phyloP scores from a whole-genome alignment of 2,797 vertebrate species.

The Siniperca undulata region DNA sequence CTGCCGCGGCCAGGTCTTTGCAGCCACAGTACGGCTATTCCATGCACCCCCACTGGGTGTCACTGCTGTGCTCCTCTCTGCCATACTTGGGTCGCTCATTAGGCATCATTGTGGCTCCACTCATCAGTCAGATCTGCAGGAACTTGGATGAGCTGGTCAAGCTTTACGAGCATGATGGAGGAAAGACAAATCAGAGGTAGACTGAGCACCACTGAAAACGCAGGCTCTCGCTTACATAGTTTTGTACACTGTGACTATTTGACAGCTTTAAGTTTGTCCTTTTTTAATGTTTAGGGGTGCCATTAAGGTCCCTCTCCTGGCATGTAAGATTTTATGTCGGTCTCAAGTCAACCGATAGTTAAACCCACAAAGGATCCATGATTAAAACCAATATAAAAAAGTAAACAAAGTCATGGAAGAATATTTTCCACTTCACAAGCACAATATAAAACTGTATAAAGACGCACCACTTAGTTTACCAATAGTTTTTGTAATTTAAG shows the following conservation, averaged over 20 bases:
- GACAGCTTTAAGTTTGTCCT: not conserved
- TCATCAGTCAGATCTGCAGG: conserved; percentile 94
- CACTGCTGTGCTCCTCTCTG: conserved; percentile 90
- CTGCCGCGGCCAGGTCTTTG: conserved; percentile 92
- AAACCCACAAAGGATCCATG: not conserved
- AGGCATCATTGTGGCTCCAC: conserved; percentile 93
- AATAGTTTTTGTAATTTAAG: not conserved
- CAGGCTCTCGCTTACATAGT: not conserved
- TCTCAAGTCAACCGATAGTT: not conserved
- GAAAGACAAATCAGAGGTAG: conserved; percentile 88
- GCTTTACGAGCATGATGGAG: conserved; percentile 92
- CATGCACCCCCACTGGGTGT: conserved; percentile 97
- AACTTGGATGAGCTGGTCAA: conserved; percentile 96
- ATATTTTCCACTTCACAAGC: not conserved
- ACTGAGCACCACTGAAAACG: not conserved
- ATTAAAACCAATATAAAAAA: not conserved
- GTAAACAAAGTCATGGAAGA: not conserved
- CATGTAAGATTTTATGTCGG: not conserved
- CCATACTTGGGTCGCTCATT: conserved; percentile 95
- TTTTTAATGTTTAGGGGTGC: not conserved
- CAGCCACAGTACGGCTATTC: conserved; percentile 93
- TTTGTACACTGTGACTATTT: not conserved
- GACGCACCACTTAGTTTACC: not conserved
- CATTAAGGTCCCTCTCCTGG: not conserved
- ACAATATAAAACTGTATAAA: not conserved